phyloP scores from a whole-genome alignment of 2,797 vertebrate species.

The Caiman crocodilus region DNA sequence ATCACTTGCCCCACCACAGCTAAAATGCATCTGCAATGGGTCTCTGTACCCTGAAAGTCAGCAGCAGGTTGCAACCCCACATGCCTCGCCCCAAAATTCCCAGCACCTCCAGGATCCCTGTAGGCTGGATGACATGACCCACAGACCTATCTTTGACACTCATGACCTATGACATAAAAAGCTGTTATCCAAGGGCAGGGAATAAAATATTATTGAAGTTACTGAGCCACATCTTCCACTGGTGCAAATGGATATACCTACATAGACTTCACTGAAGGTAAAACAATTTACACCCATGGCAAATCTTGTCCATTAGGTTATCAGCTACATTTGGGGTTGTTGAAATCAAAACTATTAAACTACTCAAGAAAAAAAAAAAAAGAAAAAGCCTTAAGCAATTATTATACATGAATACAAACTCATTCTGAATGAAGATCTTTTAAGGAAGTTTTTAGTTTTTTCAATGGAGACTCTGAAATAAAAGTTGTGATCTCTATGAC shows the following conservation, averaged over 20 bases:
- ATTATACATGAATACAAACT: background rate
- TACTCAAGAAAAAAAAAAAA: background rate
- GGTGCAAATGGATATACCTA: background rate
- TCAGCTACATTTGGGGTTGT: background rate
- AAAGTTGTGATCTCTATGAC: background rate
- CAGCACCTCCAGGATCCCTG: too few relatives aligned
- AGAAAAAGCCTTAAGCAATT: background rate
- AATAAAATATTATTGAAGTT: constrained; percentile 41
- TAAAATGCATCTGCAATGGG: too few relatives aligned
- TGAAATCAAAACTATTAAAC: background rate
- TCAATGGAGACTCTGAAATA: background rate
- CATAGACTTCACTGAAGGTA: background rate
- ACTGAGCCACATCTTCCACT: background rate
- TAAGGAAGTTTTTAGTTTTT: background rate
- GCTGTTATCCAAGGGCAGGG: constrained; percentile 17
- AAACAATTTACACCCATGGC: background rate
- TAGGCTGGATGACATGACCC: too few relatives aligned
- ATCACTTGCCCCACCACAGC: background rate
- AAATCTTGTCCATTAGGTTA: background rate
- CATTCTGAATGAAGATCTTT: background rate
- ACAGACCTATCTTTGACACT: too few relatives aligned
- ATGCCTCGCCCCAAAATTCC: too few relatives aligned
- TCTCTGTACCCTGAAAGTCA: too few relatives aligned
- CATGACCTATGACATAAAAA: background rate
- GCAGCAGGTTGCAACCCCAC: too few relatives aligned